Evolutionary conservation across 2,113 vertebrate species (phyloP).

Genomic region (Brevimyrus niger): DNA sequence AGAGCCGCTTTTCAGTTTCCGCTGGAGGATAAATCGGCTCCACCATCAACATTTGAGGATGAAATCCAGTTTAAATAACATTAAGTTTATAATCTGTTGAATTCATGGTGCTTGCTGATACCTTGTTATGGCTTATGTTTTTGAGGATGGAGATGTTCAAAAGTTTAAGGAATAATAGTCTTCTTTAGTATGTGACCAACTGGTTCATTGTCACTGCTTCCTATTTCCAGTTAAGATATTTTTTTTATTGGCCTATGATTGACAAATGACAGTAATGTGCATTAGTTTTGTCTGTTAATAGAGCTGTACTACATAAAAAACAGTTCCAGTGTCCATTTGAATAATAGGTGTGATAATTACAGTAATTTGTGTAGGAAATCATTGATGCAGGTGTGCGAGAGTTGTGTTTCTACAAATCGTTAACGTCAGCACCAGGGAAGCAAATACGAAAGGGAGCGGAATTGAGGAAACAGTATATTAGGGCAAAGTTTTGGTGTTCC

Average conservation of each 20-base stretch:
- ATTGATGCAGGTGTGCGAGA: not conserved
- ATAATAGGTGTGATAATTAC: not conserved
- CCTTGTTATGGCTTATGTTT: not conserved
- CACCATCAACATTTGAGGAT: not conserved
- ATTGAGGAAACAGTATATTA: not conserved
- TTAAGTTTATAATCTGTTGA: not conserved
- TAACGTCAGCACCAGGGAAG: not conserved
- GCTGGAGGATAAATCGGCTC: not conserved
- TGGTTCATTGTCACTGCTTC: not conserved
- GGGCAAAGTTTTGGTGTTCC: not conserved
- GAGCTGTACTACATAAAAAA: not conserved
- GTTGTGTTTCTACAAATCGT: not conserved
- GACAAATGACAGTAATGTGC: not conserved
- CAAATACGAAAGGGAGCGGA: not conserved
- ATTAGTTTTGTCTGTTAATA: not conserved
- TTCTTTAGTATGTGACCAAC: not conserved
- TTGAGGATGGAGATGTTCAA: not conserved
- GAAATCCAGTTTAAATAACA: not conserved
- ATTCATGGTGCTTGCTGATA: not conserved
- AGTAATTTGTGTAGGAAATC: not conserved
- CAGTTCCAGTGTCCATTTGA: not conserved
- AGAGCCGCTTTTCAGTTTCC: not conserved
- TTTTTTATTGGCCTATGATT: not conserved
- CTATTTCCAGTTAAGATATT: not conserved
- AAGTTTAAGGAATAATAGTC: not conserved